Conservation (phyloP, 2,888 invertebrate genomes). For the Drosophila nigritarsus region DNA sequence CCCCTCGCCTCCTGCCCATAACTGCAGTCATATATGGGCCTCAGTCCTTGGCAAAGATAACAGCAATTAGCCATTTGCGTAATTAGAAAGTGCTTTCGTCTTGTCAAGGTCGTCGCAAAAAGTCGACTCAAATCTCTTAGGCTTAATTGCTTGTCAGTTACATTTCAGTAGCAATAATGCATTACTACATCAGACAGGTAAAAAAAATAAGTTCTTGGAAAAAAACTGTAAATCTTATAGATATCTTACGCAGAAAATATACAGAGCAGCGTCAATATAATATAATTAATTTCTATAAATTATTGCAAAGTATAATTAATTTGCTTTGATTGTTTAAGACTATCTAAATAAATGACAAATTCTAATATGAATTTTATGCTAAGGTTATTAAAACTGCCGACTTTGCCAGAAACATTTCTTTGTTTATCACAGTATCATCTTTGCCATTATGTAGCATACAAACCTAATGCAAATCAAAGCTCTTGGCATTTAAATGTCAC, state of each 20-base stretch:
- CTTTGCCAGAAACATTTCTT: background rate
- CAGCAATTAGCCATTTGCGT: slow-evolving; percentile 64
- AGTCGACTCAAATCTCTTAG: slow-evolving; percentile 1
- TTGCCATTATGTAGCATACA: background rate
- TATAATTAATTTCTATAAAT: background rate
- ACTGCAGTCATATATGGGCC: slow-evolving; percentile 1
- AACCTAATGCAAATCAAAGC: background rate
- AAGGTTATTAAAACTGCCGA: background rate
- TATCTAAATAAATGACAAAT: background rate
- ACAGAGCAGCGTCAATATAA: background rate
- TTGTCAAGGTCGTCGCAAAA: slow-evolving; percentile 32
- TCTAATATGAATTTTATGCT: background rate
- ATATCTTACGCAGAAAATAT: background rate
- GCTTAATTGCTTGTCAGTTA: slow-evolving; percentile 5
- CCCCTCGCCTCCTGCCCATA: background rate
- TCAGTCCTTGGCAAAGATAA: slow-evolving; percentile 14
- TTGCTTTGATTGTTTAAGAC: background rate
- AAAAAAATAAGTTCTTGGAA: background rate
- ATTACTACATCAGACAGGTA: background rate
- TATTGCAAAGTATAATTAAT: background rate
- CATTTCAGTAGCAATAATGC: slow-evolving; percentile 14
- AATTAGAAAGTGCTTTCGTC: slow-evolving; percentile 55
- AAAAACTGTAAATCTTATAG: background rate
- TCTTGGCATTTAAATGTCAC: slow-evolving; percentile 8
- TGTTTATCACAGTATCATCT: slow-evolving; percentile 1